Evolutionary conservation across 2,113 vertebrate genomes (phyloP).

Genomic region (Gracilinanus agilis): DNA sequence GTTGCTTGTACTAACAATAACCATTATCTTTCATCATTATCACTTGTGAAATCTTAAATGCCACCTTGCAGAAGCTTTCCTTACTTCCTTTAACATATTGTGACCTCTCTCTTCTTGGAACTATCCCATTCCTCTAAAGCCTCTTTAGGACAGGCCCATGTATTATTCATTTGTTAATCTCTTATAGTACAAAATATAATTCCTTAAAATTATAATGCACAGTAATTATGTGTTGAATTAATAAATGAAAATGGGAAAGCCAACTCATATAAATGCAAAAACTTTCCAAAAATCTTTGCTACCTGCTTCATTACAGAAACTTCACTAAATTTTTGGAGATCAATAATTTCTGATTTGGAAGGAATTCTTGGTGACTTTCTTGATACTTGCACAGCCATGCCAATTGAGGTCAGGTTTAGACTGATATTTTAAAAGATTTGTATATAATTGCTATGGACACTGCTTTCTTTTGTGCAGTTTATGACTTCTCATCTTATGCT

Average conservation of each 20-base stretch:
- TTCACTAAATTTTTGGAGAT: neutral
- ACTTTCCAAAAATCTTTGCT: neutral
- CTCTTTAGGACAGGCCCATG: neutral
- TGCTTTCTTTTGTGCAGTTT: neutral
- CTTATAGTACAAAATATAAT: neutral
- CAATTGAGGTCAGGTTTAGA: neutral
- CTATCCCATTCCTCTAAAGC: neutral
- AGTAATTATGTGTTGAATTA: neutral
- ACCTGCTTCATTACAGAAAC: neutral
- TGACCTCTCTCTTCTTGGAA: neutral
- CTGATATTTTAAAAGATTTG: neutral
- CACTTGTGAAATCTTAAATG: neutral
- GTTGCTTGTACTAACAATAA: neutral
- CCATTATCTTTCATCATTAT: neutral
- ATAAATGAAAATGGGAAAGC: neutral
- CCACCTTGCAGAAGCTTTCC: neutral
- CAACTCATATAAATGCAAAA: neutral
- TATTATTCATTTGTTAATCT: neutral
- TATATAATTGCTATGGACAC: neutral
- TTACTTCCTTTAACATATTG: neutral
- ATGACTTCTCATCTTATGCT: neutral
- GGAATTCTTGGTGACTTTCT: neutral
- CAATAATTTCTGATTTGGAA: neutral
- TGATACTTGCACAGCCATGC: neutral
- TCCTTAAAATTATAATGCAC: neutral